Conservation (phyloP, 2,888 invertebrate species). For the Brenthis hecate region DNA sequence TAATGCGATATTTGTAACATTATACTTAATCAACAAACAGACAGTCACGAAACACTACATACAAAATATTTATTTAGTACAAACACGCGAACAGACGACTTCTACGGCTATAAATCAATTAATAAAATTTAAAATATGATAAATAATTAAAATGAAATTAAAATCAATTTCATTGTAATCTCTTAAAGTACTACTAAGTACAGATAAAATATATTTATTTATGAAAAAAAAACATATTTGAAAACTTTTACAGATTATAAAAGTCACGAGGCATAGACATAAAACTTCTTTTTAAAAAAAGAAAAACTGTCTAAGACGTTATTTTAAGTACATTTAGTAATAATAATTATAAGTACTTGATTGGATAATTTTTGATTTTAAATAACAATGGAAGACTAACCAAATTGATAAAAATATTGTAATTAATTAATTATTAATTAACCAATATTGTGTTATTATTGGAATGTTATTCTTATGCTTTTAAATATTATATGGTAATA, state of each 20-base stretch:
- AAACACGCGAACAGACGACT: slow-evolving; percentile 18
- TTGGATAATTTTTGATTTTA: not conserved
- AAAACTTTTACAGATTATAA: not conserved
- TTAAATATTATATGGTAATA: slow-evolving; percentile 60
- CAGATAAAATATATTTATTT: slow-evolving; percentile 6
- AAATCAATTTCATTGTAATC: not conserved
- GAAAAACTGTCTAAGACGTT: slow-evolving; percentile 9
- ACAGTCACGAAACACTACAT: slow-evolving; percentile 28
- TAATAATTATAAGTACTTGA: not conserved
- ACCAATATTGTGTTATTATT: slow-evolving; percentile 26
- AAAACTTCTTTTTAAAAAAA: slow-evolving; percentile 12
- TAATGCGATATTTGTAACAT: slow-evolving; percentile 47
- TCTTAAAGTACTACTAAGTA: slow-evolving; percentile 13
- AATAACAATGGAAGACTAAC: slow-evolving; percentile 11
- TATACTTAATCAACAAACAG: slow-evolving; percentile 36
- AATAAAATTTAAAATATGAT: not conserved
- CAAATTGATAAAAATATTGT: slow-evolving; percentile 11
- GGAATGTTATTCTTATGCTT: slow-evolving; percentile 23
- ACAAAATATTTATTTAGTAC: slow-evolving; percentile 15
- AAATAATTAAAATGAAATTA: slow-evolving; percentile 6
- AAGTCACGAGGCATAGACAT: not conserved
- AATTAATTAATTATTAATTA: not conserved
- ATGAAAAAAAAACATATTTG: not conserved
- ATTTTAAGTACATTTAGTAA: not conserved
- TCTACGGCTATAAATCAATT: not conserved